Percentiles rank a stretch among this genome's conserved stretches.
Evolutionary conservation across 1,140 invertebrate genomes (phyloP).

Genomic region (Trypoxylus dichotomus): DNA sequence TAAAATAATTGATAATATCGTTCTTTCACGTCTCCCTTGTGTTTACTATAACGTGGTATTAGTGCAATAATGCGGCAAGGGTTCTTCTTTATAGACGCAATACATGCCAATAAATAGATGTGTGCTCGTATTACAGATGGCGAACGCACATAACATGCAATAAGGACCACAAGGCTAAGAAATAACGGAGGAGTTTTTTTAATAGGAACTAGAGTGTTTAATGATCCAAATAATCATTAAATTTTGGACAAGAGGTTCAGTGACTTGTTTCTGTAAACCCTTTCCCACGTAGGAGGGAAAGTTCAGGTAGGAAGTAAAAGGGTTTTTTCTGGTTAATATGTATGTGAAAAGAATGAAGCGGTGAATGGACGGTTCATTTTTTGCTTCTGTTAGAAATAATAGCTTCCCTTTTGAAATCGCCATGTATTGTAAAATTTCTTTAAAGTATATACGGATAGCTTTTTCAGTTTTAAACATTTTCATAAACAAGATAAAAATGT

Average conservation of each 20-base stretch:
- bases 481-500: slow-evolving; percentile 10
- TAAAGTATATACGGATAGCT: neutral
- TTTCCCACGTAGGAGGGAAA: slow-evolving; percentile 18
- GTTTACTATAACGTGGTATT: too few species aligned
- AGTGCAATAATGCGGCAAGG: too few species aligned
- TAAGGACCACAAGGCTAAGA: neutral
- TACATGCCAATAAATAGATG: neutral
- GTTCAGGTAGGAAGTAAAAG: slow-evolving; percentile 18
- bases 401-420: neutral
- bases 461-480: neutral
- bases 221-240: slow-evolving; percentile 20
- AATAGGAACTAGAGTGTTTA: slow-evolving; percentile 14
- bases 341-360: neutral
- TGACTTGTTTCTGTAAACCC: neutral
- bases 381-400: slow-evolving; percentile 11
- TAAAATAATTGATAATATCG: too few species aligned
- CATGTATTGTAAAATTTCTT: slow-evolving; percentile 11
- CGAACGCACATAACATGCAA: neutral
- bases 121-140: neutral
- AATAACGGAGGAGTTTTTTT: slow-evolving; percentile 5
- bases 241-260: slow-evolving; percentile 4
- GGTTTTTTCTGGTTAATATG: slow-evolving; percentile 1
- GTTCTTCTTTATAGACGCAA: neutral
- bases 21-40: too few species aligned
- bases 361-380: slow-evolving; percentile 14